Evolutionary conservation across 1,140 invertebrate genomes (phyloP).

Genomic region (Cydia strobilella): DNA sequence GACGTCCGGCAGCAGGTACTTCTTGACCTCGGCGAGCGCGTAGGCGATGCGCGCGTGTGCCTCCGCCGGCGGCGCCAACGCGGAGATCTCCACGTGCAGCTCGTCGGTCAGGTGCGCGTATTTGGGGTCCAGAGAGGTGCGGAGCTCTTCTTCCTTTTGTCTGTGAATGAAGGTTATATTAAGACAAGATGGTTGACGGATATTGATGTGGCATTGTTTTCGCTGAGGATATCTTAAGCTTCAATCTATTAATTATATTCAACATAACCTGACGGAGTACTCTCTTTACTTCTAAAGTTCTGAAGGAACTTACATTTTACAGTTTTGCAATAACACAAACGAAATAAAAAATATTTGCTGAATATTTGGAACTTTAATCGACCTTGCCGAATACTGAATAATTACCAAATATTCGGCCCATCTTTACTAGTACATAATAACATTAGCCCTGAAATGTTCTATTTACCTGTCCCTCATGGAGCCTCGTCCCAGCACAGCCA

Average conservation of each 20-base stretch:
- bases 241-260: no score
- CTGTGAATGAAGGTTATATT: constrained; percentile 73
- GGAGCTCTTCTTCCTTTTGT: constrained; percentile 89
- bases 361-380: no score
- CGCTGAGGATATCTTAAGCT: no score
- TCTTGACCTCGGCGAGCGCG: constrained; percentile 88
- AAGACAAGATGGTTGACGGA: constrained; percentile 27
- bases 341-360: no score
- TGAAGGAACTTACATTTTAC: no score
- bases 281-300: no score
- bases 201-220: background rate
- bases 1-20: constrained; percentile 86
- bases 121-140: constrained; percentile 93
- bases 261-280: no score
- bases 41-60: constrained; percentile 95
- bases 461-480: constrained; percentile 95
- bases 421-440: no score
- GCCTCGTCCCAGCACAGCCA: constrained; percentile 95
- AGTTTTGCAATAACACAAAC: no score
- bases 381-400: no score
- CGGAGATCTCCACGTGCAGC: constrained; percentile 95
- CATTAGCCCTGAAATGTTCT: no score
- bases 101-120: constrained; percentile 96
- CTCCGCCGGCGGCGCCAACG: constrained; percentile 93
- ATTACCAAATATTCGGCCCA: no score